A percentile compares a stretch with the other conserved stretches of the same genome.
Conservation (phyloP, 2,888 invertebrate species). For the Agrochola macilenta region DNA sequence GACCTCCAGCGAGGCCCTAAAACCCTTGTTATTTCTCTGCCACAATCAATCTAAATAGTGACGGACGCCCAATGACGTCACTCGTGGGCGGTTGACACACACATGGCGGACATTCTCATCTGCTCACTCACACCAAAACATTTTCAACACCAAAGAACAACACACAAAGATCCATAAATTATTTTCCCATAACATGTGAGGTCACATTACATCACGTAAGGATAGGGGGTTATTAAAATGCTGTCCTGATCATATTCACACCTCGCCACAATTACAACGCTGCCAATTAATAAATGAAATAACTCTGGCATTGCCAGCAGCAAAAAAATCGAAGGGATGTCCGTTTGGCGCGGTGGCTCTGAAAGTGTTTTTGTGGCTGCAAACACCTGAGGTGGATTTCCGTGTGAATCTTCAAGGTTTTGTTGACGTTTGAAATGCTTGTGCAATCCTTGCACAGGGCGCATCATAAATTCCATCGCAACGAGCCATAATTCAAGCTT, state of each 20-base stretch:
- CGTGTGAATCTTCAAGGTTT: conserved; percentile 53
- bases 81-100: conserved; percentile 79
- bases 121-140: conserved; percentile 47
- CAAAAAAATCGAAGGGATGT: conserved; percentile 67
- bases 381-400: conserved; percentile 58
- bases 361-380: conserved; percentile 49
- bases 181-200: conserved; percentile 86
- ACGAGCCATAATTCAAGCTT: conserved; percentile 43
- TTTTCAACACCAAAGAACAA: conserved; percentile 36
- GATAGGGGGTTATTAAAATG: conserved; percentile 86
- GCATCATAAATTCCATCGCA: conserved; percentile 48
- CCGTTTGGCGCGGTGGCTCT: conserved; percentile 49
- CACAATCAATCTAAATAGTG: conserved; percentile 63
- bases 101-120: conserved; percentile 67
- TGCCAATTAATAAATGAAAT: conserved; percentile 73
- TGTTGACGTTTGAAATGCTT: conserved; percentile 42
- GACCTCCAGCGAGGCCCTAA: conserved; percentile 54
- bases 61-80: conserved; percentile 78
- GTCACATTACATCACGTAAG: conserved; percentile 86
- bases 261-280: conserved; percentile 73
- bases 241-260: conserved; percentile 82
- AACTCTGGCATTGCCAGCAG: conserved; percentile 63
- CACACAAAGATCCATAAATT: conserved; percentile 58
- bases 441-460: conserved; percentile 27
- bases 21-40: conserved; percentile 61